Percentiles rank a stretch among this genome's conserved stretches.
phyloP scores from a whole-genome alignment of 2,888 invertebrate species.

The Chaetogeoica ovagalla region DNA sequence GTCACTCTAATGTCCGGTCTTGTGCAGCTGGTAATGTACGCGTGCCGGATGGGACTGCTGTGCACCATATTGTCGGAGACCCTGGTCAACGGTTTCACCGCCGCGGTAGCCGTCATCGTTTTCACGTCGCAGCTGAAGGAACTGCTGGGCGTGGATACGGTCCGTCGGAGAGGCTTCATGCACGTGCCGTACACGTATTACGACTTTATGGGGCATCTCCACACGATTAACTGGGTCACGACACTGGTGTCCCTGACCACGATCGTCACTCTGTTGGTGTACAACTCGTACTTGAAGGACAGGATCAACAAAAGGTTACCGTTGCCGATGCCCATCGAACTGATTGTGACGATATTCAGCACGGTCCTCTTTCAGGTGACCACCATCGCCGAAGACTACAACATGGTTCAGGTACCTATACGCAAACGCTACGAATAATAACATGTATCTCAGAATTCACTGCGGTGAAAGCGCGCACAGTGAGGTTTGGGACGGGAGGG shows the following conservation, averaged over 20 bases:
- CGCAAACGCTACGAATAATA: too few relatives aligned
- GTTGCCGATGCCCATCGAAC: slow-evolving; percentile 81
- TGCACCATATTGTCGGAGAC: slow-evolving; percentile 77
- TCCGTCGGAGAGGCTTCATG: slow-evolving; percentile 66
- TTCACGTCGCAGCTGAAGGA: slow-evolving; percentile 73
- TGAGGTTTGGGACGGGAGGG: too few relatives aligned
- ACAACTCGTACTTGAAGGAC: slow-evolving; percentile 62
- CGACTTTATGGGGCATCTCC: not conserved
- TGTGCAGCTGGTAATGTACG: slow-evolving; percentile 54
- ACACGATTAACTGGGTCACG: slow-evolving; percentile 35
- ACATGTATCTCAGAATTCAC: too few relatives aligned
- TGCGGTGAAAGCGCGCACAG: too few relatives aligned
- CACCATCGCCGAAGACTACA: slow-evolving; percentile 29
- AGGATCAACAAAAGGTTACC: slow-evolving; percentile 67
- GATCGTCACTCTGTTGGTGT: not conserved
- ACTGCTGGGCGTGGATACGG: slow-evolving; percentile 68
- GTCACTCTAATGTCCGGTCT: slow-evolving; percentile 74
- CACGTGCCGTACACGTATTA: slow-evolving; percentile 33
- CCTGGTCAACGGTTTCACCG: slow-evolving; percentile 84
- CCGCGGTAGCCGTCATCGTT: slow-evolving; percentile 83
- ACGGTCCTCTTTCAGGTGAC: slow-evolving; percentile 68
- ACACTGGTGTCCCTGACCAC: slow-evolving; percentile 9
- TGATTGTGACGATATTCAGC: slow-evolving; percentile 73
- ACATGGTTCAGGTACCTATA: slow-evolving; percentile 46
- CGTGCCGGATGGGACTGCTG: slow-evolving; percentile 67